Percentiles rank a stretch among this genome's conserved stretches.
phyloP scores from a whole-genome alignment of 2,113 vertebrate genomes.

The Halcyon senegalensis region DNA sequence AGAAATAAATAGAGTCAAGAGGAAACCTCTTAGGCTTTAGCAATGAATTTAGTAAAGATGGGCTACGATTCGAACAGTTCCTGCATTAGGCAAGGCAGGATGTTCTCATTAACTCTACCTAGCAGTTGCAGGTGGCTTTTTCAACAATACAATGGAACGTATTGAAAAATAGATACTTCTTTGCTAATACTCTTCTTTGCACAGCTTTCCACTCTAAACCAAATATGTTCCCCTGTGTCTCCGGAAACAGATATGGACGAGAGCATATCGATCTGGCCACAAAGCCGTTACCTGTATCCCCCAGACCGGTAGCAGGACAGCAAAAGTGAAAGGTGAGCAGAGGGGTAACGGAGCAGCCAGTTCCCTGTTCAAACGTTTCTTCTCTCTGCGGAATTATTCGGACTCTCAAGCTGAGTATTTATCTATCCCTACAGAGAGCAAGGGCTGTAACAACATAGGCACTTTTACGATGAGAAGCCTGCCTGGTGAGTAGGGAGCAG shows the following conservation, averaged over 20 bases:
- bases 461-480: slow-evolving; percentile 26
- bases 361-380: neutral
- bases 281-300: neutral
- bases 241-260: neutral
- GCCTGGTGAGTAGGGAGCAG: slow-evolving; percentile 69
- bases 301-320: neutral
- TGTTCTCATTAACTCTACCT: neutral
- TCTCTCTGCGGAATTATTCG: neutral
- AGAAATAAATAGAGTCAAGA: neutral
- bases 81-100: neutral
- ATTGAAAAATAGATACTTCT: neutral
- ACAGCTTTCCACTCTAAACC: neutral
- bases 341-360: neutral
- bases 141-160: rapidly evolving
- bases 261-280: neutral
- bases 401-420: slow-evolving; percentile 1
- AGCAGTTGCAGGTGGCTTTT: neutral
- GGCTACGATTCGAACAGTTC: neutral
- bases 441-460: slow-evolving; percentile 1
- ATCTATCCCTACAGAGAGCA: neutral
- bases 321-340: neutral
- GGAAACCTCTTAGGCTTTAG: neutral
- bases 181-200: neutral
- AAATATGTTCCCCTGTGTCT: neutral
- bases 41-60: neutral